Conservation (phyloP, 2,797 vertebrate species). For the Myripristis murdjan region DNA sequence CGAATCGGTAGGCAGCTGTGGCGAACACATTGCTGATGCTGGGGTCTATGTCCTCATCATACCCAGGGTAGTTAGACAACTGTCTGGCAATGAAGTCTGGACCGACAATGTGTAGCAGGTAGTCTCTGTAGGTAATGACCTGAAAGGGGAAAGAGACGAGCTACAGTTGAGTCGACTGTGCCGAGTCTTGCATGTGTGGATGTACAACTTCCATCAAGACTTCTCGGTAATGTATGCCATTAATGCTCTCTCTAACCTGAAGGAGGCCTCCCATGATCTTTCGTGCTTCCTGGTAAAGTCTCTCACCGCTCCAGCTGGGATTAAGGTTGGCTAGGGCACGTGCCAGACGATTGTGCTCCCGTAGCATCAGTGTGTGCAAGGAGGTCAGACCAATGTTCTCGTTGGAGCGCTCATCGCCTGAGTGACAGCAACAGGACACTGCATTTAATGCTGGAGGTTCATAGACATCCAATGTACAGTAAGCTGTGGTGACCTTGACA, state of each 20-base stretch:
- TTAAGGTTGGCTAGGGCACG: constrained; percentile 84
- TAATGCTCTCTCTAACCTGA: constrained; percentile 82
- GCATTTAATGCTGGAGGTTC: not conserved
- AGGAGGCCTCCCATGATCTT: constrained; percentile 88
- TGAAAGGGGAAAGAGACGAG: constrained; percentile 35
- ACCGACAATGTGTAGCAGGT: constrained; percentile 88
- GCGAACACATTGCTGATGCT: constrained; percentile 89
- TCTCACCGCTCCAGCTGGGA: constrained; percentile 89
- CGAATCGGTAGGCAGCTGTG: constrained; percentile 89
- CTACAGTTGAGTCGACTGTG: not conserved
- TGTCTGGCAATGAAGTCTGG: constrained; percentile 47
- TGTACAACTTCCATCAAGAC: not conserved
- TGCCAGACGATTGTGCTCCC: constrained; percentile 92
- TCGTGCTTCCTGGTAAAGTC: constrained; percentile 89
- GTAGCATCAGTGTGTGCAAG: constrained; percentile 88
- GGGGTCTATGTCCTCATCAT: constrained; percentile 85
- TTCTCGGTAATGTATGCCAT: not conserved
- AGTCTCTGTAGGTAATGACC: constrained; percentile 88
- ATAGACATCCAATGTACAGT: not conserved
- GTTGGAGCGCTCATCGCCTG: constrained; percentile 87
- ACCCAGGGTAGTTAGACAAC: constrained; percentile 83
- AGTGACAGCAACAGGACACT: constrained; percentile 3
- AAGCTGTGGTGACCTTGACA: not conserved
- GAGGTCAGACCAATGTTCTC: constrained; percentile 87
- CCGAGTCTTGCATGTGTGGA: too few relatives aligned